Conservation (phyloP, 23 tunicate genomes). For the Clavelina lepadiformis region DNA sequence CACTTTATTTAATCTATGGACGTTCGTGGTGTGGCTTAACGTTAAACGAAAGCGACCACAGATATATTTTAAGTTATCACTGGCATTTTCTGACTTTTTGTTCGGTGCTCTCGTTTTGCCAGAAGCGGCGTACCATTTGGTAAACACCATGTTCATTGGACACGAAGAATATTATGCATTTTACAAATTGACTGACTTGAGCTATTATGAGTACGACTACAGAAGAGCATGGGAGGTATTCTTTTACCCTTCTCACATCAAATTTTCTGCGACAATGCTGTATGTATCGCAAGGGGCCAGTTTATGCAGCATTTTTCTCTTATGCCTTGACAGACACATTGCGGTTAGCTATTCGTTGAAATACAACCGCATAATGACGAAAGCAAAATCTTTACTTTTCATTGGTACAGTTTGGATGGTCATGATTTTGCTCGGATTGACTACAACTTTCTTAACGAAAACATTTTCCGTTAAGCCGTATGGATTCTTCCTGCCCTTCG, state of each 20-base stretch:
- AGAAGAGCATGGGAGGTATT: constrained; percentile 14
- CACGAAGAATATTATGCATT: constrained; percentile 34
- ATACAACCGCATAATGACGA: constrained; percentile 28
- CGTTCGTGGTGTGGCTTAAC: constrained; percentile 28
- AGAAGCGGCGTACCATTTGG: background rate
- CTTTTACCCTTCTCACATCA: constrained; percentile 14
- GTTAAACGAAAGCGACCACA: constrained; percentile 26
- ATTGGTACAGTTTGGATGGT: constrained; percentile 16
- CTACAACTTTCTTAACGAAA: constrained; percentile 5
- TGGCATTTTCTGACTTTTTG: constrained; percentile 39
- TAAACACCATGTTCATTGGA: constrained; percentile 20
- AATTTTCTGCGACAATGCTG: constrained; percentile 13
- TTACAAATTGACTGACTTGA: constrained; percentile 4
- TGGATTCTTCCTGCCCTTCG: constrained; percentile 31
- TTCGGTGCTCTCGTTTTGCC: constrained; percentile 39
- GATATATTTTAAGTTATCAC: constrained; percentile 31
- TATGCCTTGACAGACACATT: constrained; percentile 35
- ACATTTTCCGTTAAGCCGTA: constrained; percentile 15
- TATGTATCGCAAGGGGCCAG: constrained; percentile 44
- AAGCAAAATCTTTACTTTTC: constrained; percentile 6
- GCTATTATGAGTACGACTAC: background rate
- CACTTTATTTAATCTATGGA: constrained; percentile 23
- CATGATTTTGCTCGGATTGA: background rate
- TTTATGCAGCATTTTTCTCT: constrained; percentile 36
- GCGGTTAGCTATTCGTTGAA: constrained; percentile 21